Base-by-base conservation (phyloP, 2,888 invertebrate genomes). In the Drosophila gaucha region DNA sequence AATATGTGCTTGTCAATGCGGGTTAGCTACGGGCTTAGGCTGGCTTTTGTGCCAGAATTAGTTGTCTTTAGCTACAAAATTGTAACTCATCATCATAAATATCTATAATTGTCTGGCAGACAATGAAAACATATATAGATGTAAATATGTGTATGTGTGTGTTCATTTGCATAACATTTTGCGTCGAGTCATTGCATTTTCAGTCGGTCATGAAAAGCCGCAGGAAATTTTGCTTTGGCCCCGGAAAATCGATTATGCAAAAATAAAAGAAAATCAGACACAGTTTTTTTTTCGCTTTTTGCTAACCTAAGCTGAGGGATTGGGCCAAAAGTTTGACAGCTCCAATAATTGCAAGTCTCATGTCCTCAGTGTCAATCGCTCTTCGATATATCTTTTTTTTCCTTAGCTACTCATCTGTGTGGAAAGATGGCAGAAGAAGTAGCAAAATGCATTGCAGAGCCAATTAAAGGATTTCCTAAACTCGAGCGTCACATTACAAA, bases 401-500 rank as follows among this genome's bases (percentile, higher is more conserved):
- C 24, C 55, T 72, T n/a, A 38, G 54, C 63, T 38, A 64, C 56
- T 74, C 77, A 58, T 59, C 44, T 36, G n/a, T 30, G 46, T n/a
- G 52, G 30, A 16, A 30, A 28, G 9, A n/a, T 26, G 31, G n/a
- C 0, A 30, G 24, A 44, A 46, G 55, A 59, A 20, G 44, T 18
- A 28, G 5, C 30, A 14, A 28, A 41, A 31, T 28, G 51, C 41
- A 71, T 63, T 57, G 66, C 52, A 78, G 88, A 84, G 88, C 78
- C 84, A 84, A 84, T 84, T 84, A 88, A 80, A 84, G 87, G 88
- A 84, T 88, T 88, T 84, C 35, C 55, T 31, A 49, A 86, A 80
- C 67, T 83, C 72, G 69, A 67, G 86, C 74, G 80, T 77, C 74
- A 77, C 88, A 78, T 78, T 62, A 63, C 56, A 64, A 56, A 68